These are phyloP conservation scores for Leptobrachium leishanense DNA, from an alignment of 2,113 vertebrate species.

Conservation along the genomic window DNA sequence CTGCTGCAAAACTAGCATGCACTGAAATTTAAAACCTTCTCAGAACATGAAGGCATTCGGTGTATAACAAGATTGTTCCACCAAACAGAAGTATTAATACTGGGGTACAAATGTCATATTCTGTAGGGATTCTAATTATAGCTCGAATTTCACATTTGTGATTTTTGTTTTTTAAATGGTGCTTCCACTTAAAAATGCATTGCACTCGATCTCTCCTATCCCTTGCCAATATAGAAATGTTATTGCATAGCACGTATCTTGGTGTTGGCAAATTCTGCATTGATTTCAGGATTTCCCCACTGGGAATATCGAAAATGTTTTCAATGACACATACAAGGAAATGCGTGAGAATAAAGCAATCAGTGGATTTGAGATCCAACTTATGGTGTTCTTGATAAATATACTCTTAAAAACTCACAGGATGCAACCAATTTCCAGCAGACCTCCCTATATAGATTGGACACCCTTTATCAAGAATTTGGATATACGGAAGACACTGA, in stretches of 20 bases:
- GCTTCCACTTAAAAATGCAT: slow-evolving; percentile 82
- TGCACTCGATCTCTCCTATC: slow-evolving; percentile 72
- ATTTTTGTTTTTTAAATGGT: slow-evolving; percentile 66
- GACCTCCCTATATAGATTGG: too few relatives aligned
- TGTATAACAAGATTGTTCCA: slow-evolving; percentile 53
- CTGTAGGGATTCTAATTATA: slow-evolving; percentile 68
- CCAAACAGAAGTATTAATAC: slow-evolving; percentile 74
- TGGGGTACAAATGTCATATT: slow-evolving; percentile 73
- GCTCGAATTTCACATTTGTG: slow-evolving; percentile 52
- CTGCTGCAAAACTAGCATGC: neutral
- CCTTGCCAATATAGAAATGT: slow-evolving; percentile 65
- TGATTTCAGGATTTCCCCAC: slow-evolving; percentile 1
- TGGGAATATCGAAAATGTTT: neutral
- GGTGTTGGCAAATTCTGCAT: slow-evolving; percentile 62
- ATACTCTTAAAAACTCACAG: too few relatives aligned
- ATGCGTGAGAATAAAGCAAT: neutral
- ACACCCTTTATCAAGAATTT: too few relatives aligned
- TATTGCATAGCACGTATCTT: slow-evolving; percentile 55
- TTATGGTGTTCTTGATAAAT: too few relatives aligned
- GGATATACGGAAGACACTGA: too few relatives aligned
- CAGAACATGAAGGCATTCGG: neutral
- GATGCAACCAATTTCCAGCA: too few relatives aligned
- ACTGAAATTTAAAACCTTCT: neutral
- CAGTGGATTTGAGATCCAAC: too few relatives aligned
- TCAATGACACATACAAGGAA: neutral